These are phyloP conservation scores for Drosophila percnosoma DNA, from an alignment of 2,888 invertebrate genomes.

Conservation along the genomic window DNA sequence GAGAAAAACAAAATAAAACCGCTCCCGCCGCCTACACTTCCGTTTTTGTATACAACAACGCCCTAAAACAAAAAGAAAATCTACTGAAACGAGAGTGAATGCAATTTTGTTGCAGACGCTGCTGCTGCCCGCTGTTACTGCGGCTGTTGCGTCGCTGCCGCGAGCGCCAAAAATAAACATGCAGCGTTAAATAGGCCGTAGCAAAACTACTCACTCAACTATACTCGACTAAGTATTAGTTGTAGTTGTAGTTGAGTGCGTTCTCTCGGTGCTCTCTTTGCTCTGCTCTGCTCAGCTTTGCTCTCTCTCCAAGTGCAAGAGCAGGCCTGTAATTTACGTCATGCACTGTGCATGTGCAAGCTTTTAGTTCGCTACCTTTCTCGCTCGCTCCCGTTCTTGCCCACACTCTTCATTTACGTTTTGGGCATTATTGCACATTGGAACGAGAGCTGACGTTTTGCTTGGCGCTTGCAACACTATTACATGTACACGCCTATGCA, in stretches of 20 bases:
- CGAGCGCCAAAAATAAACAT: conserved; percentile 75
- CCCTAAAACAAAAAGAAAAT: conserved; percentile 64
- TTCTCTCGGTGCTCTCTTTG: conserved; percentile 25
- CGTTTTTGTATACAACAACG: conserved; percentile 64
- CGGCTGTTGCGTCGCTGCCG: conserved; percentile 34
- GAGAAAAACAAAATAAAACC: not conserved
- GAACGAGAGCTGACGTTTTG: conserved; percentile 7
- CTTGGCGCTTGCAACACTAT: conserved; percentile 47
- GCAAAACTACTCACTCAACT: conserved; percentile 35
- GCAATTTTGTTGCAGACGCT: conserved; percentile 55
- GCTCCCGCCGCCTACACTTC: conserved; percentile 27
- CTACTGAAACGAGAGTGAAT: conserved; percentile 74
- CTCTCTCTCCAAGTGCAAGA: conserved; percentile 75
- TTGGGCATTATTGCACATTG: conserved; percentile 19
- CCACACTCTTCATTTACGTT: conserved; percentile 16
- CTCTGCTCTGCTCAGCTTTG: conserved; percentile 1
- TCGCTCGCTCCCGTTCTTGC: conserved; percentile 13
- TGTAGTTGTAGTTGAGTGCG: conserved; percentile 29
- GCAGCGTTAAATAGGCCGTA: conserved; percentile 75
- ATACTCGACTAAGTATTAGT: conserved; percentile 18
- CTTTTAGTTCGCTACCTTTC: conserved; percentile 16
- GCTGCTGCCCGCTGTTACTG: conserved; percentile 31
- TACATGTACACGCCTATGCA: not conserved
- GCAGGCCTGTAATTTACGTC: conserved; percentile 67
- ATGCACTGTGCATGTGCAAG: conserved; percentile 37